Evolutionary conservation across 2,888 invertebrate species (phyloP).

Genomic region (Myopa tessellatipennis): DNA sequence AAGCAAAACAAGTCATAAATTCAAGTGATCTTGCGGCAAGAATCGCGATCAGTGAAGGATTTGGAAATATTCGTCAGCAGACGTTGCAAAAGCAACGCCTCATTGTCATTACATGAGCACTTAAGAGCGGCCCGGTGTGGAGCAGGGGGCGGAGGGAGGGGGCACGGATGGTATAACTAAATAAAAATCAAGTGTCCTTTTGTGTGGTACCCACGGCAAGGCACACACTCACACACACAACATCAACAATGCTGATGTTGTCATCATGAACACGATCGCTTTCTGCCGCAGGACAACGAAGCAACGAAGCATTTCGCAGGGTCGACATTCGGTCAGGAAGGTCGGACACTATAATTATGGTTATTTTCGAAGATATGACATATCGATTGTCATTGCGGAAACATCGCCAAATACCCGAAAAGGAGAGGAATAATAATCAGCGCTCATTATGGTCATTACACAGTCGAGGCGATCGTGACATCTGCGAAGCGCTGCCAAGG

Average conservation of each 20-base stretch:
- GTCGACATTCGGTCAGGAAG: background rate
- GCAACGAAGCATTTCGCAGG: background rate
- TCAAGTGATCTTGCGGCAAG: constrained; percentile 40
- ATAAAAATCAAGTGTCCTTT: constrained; percentile 39
- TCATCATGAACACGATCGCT: constrained; percentile 17
- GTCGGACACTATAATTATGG: constrained; percentile 20
- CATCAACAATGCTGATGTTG: constrained; percentile 19
- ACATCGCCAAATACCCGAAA: background rate
- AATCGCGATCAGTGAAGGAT: constrained; percentile 20
- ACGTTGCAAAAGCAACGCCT: constrained; percentile 36
- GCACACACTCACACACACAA: background rate
- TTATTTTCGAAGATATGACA: constrained; percentile 39
- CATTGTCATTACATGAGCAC: constrained; percentile 36
- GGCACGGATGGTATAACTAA: background rate
- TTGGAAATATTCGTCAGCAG: constrained; percentile 17
- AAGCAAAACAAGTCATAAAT: constrained; percentile 44
- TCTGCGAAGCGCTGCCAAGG: background rate
- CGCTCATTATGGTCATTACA: constrained; percentile 28
- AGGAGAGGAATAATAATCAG: background rate
- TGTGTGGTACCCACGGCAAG: constrained; percentile 19
- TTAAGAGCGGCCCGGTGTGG: background rate
- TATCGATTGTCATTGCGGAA: constrained; percentile 39
- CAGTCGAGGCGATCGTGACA: constrained; percentile 26
- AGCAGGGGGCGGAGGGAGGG: background rate
- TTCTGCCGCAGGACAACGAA: constrained; percentile 20